phyloP scores from a whole-genome alignment of 2,888 invertebrate genomes.

The Electrophaes corylata region DNA sequence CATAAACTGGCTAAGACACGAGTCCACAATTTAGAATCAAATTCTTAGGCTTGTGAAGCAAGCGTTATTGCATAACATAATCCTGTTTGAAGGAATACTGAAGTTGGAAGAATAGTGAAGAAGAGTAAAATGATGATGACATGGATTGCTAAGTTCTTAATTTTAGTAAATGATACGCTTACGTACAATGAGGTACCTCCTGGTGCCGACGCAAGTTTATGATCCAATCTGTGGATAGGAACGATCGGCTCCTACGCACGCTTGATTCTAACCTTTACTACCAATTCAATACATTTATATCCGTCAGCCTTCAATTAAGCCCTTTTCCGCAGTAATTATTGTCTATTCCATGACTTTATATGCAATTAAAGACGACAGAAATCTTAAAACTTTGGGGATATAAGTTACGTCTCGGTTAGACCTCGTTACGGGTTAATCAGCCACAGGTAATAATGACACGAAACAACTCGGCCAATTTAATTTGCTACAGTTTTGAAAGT shows the following conservation, averaged over 20 bases:
- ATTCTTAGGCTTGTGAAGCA: constrained; percentile 13
- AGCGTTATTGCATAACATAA: constrained; percentile 10
- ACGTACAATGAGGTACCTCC: background rate
- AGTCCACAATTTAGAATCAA: constrained; percentile 22
- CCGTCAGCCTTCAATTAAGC: constrained; percentile 44
- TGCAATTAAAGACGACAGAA: constrained; percentile 37
- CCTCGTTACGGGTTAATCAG: constrained; percentile 45
- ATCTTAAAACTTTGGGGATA: constrained; percentile 36
- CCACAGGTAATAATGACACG: constrained; percentile 48
- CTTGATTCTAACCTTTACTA: constrained; percentile 45
- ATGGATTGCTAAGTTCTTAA: background rate
- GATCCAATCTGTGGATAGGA: constrained; percentile 47
- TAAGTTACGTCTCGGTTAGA: constrained; percentile 27
- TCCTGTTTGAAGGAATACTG: background rate
- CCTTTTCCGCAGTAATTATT: constrained; percentile 34
- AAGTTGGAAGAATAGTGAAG: too few species aligned
- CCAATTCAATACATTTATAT: constrained; percentile 43
- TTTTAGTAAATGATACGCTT: background rate
- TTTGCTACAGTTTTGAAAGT: constrained; percentile 63
- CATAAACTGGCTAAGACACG: constrained; percentile 24
- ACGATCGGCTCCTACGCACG: constrained; percentile 46
- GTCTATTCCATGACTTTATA: constrained; percentile 33
- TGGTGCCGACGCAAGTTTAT: constrained; percentile 49
- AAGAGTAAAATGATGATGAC: too few species aligned
- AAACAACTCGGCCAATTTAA: constrained; percentile 50